Evolutionary conservation across 2,888 invertebrate species (phyloP), one percentile per base, ranked within the genome.

Genomic region (Ectemnius lituratus): DNA sequence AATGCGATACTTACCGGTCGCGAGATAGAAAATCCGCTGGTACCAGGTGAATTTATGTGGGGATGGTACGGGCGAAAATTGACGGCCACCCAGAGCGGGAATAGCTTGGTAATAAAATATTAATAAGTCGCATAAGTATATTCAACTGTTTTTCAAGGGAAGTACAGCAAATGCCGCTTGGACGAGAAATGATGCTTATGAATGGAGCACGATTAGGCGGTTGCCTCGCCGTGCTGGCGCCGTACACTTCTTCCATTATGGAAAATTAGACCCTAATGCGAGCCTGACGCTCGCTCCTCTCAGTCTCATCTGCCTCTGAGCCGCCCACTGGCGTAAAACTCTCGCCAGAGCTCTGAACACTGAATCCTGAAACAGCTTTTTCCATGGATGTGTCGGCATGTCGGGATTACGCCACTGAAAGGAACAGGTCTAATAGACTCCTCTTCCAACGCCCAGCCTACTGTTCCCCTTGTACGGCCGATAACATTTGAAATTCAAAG

Each of bases 401-500:
- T 37, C 11, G 37, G 37, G 37, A 67, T 27, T 67, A 76, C 76
- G 76, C 81, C 76, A 78, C 23, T 81, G 81, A 18, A 20, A 60
- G 28, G 46, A 76, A 75, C 76, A 67, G 47, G 70, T 63, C 66
- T 82, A 84, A 85, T 80, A 76, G 80, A 73, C 64, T 75, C 60
- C 58, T 69, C 59, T 59, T 68, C 67, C 65, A 27, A 49, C 58
- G 62, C 46, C 70, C 64, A 66, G 68, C 65, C 65, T 67, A 70
- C 60, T 66, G 65, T 67, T 46, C 68, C 62, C 67, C 79, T 77
- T 76, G 73, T 70, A 70, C 63, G 71, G 72, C 66, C 72, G 57
- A 88, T 84, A 82, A 78, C 79, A 87, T 88, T 89, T 89, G 86
- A 89, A 89, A 88, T 90, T 89, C 88, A 89, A 89, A 89, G 84